Conservation (phyloP, 2,113 vertebrate genomes). For the Platysteira castanea region DNA sequence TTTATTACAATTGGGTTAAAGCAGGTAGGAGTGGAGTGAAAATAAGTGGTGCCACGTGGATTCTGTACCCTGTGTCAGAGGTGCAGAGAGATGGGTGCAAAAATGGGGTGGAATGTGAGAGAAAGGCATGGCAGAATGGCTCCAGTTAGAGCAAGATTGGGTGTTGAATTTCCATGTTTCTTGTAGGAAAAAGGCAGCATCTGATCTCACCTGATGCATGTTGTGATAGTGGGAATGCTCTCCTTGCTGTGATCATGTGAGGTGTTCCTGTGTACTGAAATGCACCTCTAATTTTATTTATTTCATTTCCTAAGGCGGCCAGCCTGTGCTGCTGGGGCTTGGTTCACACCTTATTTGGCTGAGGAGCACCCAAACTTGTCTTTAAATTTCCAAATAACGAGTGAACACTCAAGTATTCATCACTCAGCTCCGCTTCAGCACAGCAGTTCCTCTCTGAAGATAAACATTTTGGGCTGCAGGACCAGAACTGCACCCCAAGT, state of each 20-base stretch:
- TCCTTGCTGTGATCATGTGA: neutral
- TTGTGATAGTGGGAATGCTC: accelerated
- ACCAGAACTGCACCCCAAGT: neutral
- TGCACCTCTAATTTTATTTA: neutral
- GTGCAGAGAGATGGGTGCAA: accelerated
- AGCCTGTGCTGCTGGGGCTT: neutral
- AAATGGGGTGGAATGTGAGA: neutral
- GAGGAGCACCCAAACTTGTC: neutral
- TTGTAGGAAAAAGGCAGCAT: neutral
- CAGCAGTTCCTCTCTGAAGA: neutral
- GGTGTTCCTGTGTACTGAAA: neutral
- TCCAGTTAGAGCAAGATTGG: neutral
- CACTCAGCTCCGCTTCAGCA: neutral
- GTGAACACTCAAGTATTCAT: accelerated
- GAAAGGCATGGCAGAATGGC: neutral
- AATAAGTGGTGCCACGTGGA: accelerated
- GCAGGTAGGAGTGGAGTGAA: neutral
- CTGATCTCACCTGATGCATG: accelerated
- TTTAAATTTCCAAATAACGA: neutral
- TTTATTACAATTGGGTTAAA: neutral
- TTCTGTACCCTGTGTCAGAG: neutral
- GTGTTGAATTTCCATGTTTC: accelerated
- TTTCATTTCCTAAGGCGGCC: neutral
- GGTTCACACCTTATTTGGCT: neutral
- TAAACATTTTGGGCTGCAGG: accelerated